Evolutionary conservation across 2,797 vertebrate genomes (phyloP), one percentile per base, ranked within the genome.

Genomic region (Melanotaenia boesemani): DNA sequence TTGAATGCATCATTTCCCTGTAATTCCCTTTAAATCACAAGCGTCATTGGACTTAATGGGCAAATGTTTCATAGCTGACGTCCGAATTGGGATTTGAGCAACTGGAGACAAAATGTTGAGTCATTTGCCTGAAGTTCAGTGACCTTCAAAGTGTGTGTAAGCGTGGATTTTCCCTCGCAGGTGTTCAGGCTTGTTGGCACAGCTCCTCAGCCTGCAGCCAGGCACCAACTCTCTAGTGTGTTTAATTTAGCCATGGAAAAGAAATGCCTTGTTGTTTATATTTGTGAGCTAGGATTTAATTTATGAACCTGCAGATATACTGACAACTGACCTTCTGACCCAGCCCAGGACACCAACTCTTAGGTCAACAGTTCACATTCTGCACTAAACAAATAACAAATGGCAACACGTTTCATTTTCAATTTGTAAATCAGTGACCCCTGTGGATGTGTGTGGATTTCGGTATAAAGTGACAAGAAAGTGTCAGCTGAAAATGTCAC

Each of bases 401-500:
- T 55, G 68, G 67, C 72, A 26, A 63, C 79, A 79, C 84, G 77
- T 84, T 76, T 63, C 63, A 52, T 60, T 46, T 61, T 63, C 61
- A 82, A 81, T 87, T 80, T 86, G 72, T 74, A 83, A 91, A 85
- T 88, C 90, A 68, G 77, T 90, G 92, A 93, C 86, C 93, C 78
- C 72, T 79, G 84, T 74, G 84, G 69, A 66, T 68, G 70, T 72
- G 76, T 57, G 77, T 64, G 18, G 82, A 93, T 86, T 90, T 80
- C 89, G 89, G 90, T 88, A 76, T 57, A 55, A 93, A 92, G 91
- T 92, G 94, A 95, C 94, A 93, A 83, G 90, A 79, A 76, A 83
- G 89, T 88, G 91, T 94, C 86, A 81, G 88, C 86, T 89, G 84
- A 72, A 95, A 95, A 95, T 95, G 95, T 95, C 95, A 95, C 92